Conservation (phyloP, 23 tunicate genomes). For the Botrylloides violaceus region DNA sequence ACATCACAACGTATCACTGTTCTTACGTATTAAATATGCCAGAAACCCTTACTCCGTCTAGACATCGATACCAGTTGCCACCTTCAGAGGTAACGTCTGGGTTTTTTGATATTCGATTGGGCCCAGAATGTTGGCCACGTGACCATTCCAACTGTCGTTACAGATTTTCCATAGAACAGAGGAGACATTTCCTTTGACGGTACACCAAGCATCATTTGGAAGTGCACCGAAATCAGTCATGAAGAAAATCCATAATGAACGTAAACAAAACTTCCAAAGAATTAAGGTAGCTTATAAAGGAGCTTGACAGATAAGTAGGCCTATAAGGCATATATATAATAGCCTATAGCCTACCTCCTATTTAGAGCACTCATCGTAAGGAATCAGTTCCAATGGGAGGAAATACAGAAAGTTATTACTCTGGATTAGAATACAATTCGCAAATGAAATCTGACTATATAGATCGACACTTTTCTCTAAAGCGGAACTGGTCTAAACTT, state of each 20-base stretch:
- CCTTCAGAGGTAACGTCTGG: slow-evolving; percentile 26
- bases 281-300: slow-evolving; percentile 47
- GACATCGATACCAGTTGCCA: slow-evolving; percentile 24
- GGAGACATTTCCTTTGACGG: slow-evolving; percentile 33
- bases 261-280: slow-evolving; percentile 24
- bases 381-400: slow-evolving; percentile 53
- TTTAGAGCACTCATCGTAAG: neutral
- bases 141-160: neutral
- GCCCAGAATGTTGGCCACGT: neutral
- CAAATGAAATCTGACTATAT: slow-evolving; percentile 58
- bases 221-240: slow-evolving; percentile 16
- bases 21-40: slow-evolving; percentile 35
- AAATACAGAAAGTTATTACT: slow-evolving; percentile 7
- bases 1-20: slow-evolving; percentile 37
- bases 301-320: too few species aligned
- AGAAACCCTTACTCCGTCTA: neutral
- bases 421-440: slow-evolving; percentile 21
- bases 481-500: slow-evolving; percentile 32
- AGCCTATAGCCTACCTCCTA: too few species aligned
- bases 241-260: slow-evolving; percentile 22
- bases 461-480: slow-evolving; percentile 31
- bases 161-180: slow-evolving; percentile 59
- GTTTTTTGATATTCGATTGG: neutral
- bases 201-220: slow-evolving; percentile 59
- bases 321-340: too few species aligned